These are phyloP conservation scores for Trachops cirrhosus DNA, from an alignment of 2,797 vertebrate species.

Conservation along the genomic window DNA sequence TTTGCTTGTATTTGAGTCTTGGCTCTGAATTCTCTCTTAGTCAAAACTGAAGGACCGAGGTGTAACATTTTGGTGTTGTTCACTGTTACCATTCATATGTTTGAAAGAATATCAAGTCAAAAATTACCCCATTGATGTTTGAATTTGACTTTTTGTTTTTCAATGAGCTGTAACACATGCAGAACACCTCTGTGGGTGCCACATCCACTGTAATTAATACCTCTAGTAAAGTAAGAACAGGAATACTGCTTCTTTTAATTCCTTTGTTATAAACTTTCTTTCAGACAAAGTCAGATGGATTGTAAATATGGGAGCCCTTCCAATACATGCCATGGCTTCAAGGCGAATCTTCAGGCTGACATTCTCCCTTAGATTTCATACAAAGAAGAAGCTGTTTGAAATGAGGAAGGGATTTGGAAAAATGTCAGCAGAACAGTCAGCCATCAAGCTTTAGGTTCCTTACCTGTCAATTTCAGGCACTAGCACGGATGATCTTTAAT, in stretches of 20 bases:
- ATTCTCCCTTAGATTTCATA: neutral
- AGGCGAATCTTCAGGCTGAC: neutral
- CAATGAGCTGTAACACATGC: constrained; percentile 52
- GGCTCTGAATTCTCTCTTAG: neutral
- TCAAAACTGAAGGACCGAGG: neutral
- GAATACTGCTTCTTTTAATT: neutral
- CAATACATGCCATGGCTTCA: neutral
- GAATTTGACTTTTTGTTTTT: constrained; percentile 16
- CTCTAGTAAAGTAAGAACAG: neutral
- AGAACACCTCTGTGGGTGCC: neutral
- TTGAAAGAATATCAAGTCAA: constrained; percentile 45
- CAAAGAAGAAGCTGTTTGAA: neutral
- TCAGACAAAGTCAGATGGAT: neutral
- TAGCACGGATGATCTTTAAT: neutral
- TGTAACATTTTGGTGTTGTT: neutral
- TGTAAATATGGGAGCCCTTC: neutral
- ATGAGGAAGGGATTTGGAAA: neutral
- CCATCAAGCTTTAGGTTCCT: neutral
- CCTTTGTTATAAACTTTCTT: neutral
- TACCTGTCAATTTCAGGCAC: neutral
- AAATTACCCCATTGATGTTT: constrained; percentile 6
- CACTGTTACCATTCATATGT: neutral
- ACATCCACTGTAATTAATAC: neutral
- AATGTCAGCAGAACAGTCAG: neutral
- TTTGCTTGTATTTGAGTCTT: neutral